phyloP scores from a whole-genome alignment of 2,888 invertebrate species.

The Acleris sparsana region DNA sequence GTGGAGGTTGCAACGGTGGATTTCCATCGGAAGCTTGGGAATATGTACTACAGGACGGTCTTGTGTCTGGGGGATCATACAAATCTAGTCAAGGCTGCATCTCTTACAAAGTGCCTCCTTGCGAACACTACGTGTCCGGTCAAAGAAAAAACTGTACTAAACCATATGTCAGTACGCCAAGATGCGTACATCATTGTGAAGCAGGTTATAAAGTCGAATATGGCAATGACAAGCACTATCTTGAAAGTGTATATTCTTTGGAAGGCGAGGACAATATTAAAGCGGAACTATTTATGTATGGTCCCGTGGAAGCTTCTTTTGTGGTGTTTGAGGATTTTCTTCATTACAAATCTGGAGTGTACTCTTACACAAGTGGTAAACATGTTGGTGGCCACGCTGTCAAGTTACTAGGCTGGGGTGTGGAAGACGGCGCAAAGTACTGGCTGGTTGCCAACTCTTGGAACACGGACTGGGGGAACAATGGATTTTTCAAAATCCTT shows the following conservation, averaged over 20 bases:
- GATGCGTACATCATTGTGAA: constrained; percentile 88
- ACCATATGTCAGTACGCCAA: constrained; percentile 80
- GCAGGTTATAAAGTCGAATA: constrained; percentile 87
- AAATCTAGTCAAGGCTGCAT: constrained; percentile 91
- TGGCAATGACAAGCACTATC: constrained; percentile 89
- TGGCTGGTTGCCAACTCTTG: constrained; percentile 97
- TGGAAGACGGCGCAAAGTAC: constrained; percentile 89
- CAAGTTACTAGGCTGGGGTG: constrained; percentile 94
- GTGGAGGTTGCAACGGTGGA: constrained; percentile 94
- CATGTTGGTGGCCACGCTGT: constrained; percentile 89
- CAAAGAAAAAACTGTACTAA: too few species aligned
- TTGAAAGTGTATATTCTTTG: constrained; percentile 86
- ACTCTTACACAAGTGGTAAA: constrained; percentile 86
- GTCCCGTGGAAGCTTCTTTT: constrained; percentile 95
- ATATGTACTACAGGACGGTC: constrained; percentile 91
- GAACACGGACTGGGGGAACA: constrained; percentile 96
- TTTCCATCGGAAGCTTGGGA: constrained; percentile 91
- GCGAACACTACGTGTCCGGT: constrained; percentile 62
- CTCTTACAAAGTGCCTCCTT: constrained; percentile 88
- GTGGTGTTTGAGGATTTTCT: constrained; percentile 93
- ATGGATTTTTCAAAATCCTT: constrained; percentile 93
- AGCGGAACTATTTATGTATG: constrained; percentile 91
- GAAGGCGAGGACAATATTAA: constrained; percentile 87
- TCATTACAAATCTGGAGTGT: constrained; percentile 90
- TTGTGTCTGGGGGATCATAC: constrained; percentile 94